phyloP scores from a whole-genome alignment of 2,797 vertebrate genomes.

The Melanotaenia trifasciata region DNA sequence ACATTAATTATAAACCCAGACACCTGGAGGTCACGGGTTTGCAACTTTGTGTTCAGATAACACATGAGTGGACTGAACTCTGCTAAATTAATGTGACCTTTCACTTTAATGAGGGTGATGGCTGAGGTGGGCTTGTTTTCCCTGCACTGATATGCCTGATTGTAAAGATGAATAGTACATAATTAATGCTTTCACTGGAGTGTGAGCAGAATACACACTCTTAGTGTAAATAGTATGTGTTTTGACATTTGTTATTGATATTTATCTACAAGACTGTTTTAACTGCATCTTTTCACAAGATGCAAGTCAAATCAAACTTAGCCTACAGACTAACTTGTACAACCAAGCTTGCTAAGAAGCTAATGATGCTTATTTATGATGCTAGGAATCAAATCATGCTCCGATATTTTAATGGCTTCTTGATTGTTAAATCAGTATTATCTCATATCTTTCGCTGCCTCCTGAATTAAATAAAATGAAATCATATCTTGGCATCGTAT shows the following conservation, averaged over 20 bases:
- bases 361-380: not conserved
- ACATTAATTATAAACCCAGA: conserved; percentile 46
- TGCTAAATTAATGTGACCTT: conserved; percentile 42
- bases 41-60: conserved; percentile 27
- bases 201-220: not conserved
- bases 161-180: conserved; percentile 16
- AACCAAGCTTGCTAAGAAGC: too few relatives aligned
- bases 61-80: conserved; percentile 27
- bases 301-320: too few relatives aligned
- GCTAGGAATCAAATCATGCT: too few relatives aligned
- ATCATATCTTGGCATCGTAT: too few relatives aligned
- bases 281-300: too few relatives aligned
- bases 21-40: conserved; percentile 31
- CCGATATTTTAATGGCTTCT: too few relatives aligned
- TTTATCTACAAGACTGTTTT: too few relatives aligned
- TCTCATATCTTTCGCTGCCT: too few relatives aligned
- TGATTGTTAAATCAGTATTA: too few relatives aligned
- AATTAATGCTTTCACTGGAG: conserved; percentile 7
- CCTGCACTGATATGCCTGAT: conserved; percentile 9
- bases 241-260: not conserved
- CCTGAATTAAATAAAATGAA: too few relatives aligned
- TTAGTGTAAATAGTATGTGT: not conserved
- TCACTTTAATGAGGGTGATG: conserved; percentile 50
- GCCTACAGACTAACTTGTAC: too few relatives aligned
- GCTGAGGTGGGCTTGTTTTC: conserved; percentile 34